Conservation (phyloP, 2,888 invertebrate genomes). For the Rosalia funebris region DNA sequence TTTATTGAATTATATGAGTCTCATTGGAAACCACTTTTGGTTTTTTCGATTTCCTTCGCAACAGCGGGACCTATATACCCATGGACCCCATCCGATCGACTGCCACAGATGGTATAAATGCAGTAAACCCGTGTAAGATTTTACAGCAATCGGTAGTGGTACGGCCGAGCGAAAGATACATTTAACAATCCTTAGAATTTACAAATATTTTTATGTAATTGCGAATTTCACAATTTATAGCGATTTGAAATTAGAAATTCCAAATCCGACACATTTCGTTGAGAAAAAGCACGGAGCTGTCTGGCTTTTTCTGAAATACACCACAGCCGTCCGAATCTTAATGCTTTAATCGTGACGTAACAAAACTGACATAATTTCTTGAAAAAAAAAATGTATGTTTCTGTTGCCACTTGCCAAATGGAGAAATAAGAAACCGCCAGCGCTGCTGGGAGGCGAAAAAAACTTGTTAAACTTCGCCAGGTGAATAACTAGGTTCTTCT, state of each 20-base stretch:
- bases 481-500: too few species aligned
- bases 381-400: not conserved
- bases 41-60: too few species aligned
- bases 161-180: not conserved
- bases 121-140: too few species aligned
- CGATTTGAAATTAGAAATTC: slow-evolving; percentile 15
- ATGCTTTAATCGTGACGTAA: not conserved
- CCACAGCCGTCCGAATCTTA: slow-evolving; percentile 3
- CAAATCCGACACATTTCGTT: not conserved
- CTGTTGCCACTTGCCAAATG: not conserved
- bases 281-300: slow-evolving; percentile 3
- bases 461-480: too few species aligned
- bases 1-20: too few species aligned
- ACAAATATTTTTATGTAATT: slow-evolving; percentile 13
- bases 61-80: too few species aligned
- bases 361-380: not conserved
- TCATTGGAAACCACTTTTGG: too few species aligned
- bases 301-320: not conserved
- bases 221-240: slow-evolving; percentile 13
- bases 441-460: too few species aligned
- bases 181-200: slow-evolving; percentile 4
- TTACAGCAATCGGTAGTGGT: not conserved
- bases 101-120: too few species aligned
- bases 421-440: not conserved
- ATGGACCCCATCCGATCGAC: too few species aligned